Percentiles rank a stretch among this genome's conserved stretches.
These are phyloP conservation scores for Chironomus riparius DNA, from an alignment of 2,888 invertebrate species.

Conservation along the genomic window DNA sequence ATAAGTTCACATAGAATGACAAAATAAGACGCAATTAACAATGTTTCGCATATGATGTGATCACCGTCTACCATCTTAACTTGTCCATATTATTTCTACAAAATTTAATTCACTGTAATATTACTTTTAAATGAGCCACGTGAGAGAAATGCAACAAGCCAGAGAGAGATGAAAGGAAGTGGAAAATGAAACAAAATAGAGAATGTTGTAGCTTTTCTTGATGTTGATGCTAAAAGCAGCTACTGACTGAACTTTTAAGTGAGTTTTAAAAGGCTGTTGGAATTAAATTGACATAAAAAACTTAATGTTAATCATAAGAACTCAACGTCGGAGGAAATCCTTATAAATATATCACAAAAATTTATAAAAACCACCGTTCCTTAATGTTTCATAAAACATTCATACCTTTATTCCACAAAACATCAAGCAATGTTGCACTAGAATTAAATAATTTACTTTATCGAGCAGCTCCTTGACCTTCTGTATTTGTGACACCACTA, in stretches of 20 bases:
- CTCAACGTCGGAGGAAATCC: background rate
- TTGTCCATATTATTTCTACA: too few species aligned
- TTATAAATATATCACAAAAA: background rate
- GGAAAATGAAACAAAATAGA: too few species aligned
- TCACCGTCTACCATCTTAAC: too few species aligned
- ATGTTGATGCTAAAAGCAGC: too few species aligned
- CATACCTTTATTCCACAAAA: background rate
- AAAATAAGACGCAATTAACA: too few species aligned
- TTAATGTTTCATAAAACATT: background rate
- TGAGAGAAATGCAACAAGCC: too few species aligned
- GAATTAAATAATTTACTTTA: background rate
- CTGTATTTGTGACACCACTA: slow-evolving; percentile 78
- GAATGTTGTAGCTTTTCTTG: too few species aligned
- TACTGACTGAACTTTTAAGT: background rate
- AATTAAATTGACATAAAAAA: background rate
- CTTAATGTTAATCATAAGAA: background rate
- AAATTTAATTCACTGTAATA: too few species aligned
- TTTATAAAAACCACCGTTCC: background rate
- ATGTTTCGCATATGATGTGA: too few species aligned
- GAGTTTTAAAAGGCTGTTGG: background rate
- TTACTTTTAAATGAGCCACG: too few species aligned
- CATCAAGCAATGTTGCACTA: background rate
- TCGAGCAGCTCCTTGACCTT: slow-evolving; percentile 39
- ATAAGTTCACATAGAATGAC: too few species aligned
- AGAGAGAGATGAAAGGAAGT: too few species aligned